These are phyloP conservation scores for Chloropsis hardwickii DNA, from an alignment of 2,113 vertebrate species.

Conservation along the genomic window DNA sequence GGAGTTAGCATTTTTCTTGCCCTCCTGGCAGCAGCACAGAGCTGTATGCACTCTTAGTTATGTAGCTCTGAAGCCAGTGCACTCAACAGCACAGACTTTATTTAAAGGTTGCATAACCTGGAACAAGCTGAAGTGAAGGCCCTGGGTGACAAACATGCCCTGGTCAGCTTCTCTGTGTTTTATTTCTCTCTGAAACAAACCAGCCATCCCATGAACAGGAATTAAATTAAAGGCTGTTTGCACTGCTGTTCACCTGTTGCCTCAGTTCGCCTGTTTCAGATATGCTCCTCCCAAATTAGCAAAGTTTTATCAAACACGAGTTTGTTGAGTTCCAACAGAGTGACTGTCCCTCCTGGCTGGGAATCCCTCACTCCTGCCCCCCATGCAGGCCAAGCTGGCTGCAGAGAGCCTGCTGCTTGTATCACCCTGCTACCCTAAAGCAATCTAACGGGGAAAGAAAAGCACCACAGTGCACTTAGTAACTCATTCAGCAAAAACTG, in stretches of 20 bases:
- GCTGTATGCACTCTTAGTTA: not conserved
- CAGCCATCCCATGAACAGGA: not conserved
- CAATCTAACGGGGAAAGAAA: not conserved
- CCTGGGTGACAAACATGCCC: not conserved
- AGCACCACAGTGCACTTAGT: accelerated
- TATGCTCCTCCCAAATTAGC: not conserved
- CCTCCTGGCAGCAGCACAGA: not conserved
- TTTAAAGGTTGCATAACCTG: not conserved
- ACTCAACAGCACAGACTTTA: not conserved
- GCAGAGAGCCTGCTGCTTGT: not conserved
- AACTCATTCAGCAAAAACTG: not conserved
- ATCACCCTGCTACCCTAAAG: not conserved
- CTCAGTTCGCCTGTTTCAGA: accelerated
- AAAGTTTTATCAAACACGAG: not conserved
- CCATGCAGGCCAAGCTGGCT: accelerated
- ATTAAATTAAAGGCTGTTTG: not conserved
- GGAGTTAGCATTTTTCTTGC: not conserved
- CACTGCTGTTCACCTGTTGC: not conserved
- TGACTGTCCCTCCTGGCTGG: not conserved
- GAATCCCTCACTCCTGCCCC: not conserved
- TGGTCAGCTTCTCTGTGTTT: not conserved
- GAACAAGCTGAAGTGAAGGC: not conserved
- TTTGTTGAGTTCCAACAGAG: not conserved
- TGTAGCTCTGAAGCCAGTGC: not conserved
- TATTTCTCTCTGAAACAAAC: not conserved